Percentiles rank a stretch among this genome's conserved stretches.
Conservation (phyloP, 2,113 vertebrate species). For the Pardalotus punctatus region DNA sequence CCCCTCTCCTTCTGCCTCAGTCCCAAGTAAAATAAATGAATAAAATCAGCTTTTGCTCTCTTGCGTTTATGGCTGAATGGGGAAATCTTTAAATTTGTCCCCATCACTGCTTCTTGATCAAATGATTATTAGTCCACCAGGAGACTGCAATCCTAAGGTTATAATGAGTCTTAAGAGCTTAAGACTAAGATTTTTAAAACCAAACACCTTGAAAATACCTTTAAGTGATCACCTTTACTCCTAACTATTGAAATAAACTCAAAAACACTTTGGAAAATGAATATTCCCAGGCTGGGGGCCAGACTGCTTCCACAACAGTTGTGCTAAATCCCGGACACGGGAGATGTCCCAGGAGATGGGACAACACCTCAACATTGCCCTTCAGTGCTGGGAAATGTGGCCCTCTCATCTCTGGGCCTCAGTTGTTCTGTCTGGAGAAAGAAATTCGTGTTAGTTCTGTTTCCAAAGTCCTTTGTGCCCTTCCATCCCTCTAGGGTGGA, state of each 20-base stretch:
- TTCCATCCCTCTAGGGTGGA: background rate
- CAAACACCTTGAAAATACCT: background rate
- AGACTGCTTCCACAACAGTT: background rate
- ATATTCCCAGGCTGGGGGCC: background rate
- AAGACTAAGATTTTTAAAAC: background rate
- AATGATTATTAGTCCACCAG: background rate
- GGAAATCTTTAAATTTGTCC: background rate
- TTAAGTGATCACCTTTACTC: background rate
- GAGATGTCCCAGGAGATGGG: background rate
- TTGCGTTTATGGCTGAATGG: background rate
- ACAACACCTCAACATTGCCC: background rate
- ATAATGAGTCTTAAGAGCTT: background rate
- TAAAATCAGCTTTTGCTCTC: background rate
- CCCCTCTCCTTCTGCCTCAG: background rate
- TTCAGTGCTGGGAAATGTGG: background rate
- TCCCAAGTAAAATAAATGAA: background rate
- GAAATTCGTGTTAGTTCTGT: background rate
- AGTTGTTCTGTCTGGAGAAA: background rate
- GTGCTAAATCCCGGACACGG: background rate
- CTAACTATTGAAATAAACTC: background rate
- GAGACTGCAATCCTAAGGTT: background rate
- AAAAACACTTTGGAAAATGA: background rate
- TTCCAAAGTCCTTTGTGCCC: background rate
- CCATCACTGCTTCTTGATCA: background rate
- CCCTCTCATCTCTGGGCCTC: background rate